Conservation (phyloP, 2,797 vertebrate genomes). For the Sebastes trivittatus region DNA sequence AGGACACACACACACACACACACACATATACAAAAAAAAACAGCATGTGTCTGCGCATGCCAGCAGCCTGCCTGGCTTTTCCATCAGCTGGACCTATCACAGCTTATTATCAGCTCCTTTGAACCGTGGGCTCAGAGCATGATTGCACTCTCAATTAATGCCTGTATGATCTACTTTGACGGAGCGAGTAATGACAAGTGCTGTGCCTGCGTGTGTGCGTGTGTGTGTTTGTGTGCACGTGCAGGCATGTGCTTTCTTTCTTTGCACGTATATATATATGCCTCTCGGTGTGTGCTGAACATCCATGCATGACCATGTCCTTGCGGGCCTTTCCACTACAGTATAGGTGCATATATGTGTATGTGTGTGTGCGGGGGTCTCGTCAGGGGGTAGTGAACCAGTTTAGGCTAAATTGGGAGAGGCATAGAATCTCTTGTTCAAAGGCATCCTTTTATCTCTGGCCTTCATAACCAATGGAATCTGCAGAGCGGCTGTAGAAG, state of each 20-base stretch:
- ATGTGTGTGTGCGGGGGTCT: background rate
- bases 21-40: background rate
- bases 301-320: background rate
- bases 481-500: conserved; percentile 40
- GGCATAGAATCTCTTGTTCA: conserved; percentile 65
- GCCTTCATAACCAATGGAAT: conserved; percentile 52
- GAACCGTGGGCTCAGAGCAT: conserved; percentile 79
- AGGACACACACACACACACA: background rate
- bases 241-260: background rate
- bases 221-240: background rate
- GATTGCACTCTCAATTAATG: conserved; percentile 81
- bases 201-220: conserved; percentile 9
- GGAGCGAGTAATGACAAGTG: conserved; percentile 70
- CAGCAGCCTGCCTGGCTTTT: conserved; percentile 55
- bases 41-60: conserved; percentile 30
- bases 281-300: background rate
- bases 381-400: conserved; percentile 42
- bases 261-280: background rate
- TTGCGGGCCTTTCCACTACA: conserved; percentile 22
- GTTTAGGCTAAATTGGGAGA: conserved; percentile 59
- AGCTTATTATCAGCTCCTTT: conserved; percentile 82
- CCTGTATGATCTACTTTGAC: conserved; percentile 77
- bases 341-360: background rate
- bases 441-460: conserved; percentile 66
- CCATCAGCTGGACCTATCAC: conserved; percentile 80